These are phyloP conservation scores for Mobula birostris DNA, from an alignment of 2,113 vertebrate genomes.

Conservation along the genomic window DNA sequence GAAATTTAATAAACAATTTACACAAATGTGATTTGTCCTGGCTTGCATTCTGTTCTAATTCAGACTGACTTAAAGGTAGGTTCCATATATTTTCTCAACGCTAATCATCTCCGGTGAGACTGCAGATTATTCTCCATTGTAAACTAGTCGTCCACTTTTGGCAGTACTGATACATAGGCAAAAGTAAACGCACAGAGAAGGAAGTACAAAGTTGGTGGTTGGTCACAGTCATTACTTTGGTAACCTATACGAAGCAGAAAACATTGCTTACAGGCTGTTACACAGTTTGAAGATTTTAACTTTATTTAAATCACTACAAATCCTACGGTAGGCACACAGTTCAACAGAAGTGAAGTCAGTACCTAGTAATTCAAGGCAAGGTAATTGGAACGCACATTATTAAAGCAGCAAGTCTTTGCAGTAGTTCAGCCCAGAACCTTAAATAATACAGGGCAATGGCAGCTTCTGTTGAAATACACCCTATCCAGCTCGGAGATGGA, in stretches of 20 bases:
- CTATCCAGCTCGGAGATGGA: neutral
- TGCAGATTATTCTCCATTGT: neutral
- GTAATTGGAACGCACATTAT: neutral
- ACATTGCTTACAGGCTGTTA: neutral
- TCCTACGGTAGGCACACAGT: neutral
- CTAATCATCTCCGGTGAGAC: neutral
- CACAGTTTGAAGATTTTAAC: neutral
- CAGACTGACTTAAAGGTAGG: neutral
- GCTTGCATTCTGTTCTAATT: neutral
- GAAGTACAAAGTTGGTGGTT: neutral
- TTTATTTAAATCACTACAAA: neutral
- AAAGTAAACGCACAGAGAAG: neutral
- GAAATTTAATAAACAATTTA: slow-evolving; percentile 34
- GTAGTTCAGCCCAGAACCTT: neutral
- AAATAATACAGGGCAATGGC: neutral
- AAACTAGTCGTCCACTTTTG: no score
- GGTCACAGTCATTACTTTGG: neutral
- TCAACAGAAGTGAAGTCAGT: neutral
- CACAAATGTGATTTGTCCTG: neutral
- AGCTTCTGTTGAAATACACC: no score
- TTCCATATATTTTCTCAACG: no score
- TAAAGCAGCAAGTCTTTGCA: neutral
- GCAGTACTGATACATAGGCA: neutral
- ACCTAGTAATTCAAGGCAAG: neutral
- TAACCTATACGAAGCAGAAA: neutral